Evolutionary conservation across 2,113 vertebrate genomes (phyloP), one percentile per base, ranked within the genome.

Genomic region (Excalfactoria chinensis): DNA sequence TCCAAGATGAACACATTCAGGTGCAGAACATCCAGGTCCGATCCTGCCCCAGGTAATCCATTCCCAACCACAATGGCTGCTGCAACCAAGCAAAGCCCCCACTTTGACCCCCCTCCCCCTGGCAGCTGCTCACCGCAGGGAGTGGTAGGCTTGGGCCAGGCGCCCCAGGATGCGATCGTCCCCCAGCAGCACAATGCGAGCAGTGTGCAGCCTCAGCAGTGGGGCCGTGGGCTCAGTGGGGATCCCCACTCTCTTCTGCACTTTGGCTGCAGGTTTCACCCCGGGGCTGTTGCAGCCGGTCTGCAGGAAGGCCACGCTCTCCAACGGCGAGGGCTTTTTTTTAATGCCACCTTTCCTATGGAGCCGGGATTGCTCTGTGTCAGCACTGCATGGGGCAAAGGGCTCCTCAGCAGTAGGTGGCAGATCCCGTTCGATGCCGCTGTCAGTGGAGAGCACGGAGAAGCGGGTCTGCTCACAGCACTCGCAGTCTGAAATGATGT

Each of bases 361-460:
- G 80, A 99, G 97, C 43, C 95, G 97, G 0, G 51, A 67, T 1
- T 71, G 95, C 23, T 99, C 98, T 8, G 35, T 68, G 19, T 97
- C 96, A 0, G 69, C 0, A 0, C 55, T 30, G 43, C 63, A 44
- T 20, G 94, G 85, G 1, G 2, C 6, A 4, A 62, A 81, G 0
- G 62, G 59, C 44, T 98, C 98, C 5, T 97, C 86, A 0, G 51
- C 92, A 0, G 87, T 46, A 2, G 22, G 12, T 0, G 97, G 97
- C 56, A 99, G 91, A 96, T 99, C 99, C n/a, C 98, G 97, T 67
- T 99, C 99, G 1, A 99, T 99, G 53, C 99, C 99, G 0, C 99
- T 99, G 98, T 99, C 99, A 0, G 97, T 99, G 88, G 99, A 99
- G 85, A 99, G 97, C 85, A 99, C 43, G 0, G 99, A 99, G 81